phyloP scores from a whole-genome alignment of 2,113 vertebrate genomes.

The Sebastes fasciatus region DNA sequence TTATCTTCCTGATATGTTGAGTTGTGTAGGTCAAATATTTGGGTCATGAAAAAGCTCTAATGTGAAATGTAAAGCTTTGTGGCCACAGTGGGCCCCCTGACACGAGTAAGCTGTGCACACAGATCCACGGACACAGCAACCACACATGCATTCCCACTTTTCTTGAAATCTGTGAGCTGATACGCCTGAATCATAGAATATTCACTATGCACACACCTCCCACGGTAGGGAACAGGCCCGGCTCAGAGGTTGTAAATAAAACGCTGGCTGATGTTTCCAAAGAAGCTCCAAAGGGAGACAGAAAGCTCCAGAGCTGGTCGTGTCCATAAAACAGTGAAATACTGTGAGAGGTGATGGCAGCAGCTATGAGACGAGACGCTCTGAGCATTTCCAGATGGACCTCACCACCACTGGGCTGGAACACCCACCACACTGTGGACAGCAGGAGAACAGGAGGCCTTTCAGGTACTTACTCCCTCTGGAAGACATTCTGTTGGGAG shows the following conservation, averaged over 20 bases:
- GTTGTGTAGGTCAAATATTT: background rate
- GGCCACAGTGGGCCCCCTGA: background rate
- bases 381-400: conserved; percentile 80
- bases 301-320: conserved; percentile 62
- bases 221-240: conserved; percentile 60
- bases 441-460: conserved; percentile 1
- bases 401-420: conserved; percentile 41
- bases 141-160: conserved; percentile 17
- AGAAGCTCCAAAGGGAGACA: conserved; percentile 69
- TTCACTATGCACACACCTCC: conserved; percentile 42
- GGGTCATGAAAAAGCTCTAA: conserved; percentile 8
- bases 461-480: conserved; percentile 31
- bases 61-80: conserved; percentile 15
- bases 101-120: background rate
- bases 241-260: conserved; percentile 80
- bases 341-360: conserved; percentile 73
- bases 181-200: conserved; percentile 43
- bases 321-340: conserved; percentile 82
- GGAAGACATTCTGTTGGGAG: conserved; percentile 24
- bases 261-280: conserved; percentile 73
- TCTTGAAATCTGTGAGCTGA: conserved; percentile 18
- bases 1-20: background rate
- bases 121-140: conserved; percentile 1
- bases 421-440: conserved; percentile 35
- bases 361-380: conserved; percentile 66